Conservation (phyloP, 2,113 vertebrate species). For the Cyphomyrus discorhynchus region DNA sequence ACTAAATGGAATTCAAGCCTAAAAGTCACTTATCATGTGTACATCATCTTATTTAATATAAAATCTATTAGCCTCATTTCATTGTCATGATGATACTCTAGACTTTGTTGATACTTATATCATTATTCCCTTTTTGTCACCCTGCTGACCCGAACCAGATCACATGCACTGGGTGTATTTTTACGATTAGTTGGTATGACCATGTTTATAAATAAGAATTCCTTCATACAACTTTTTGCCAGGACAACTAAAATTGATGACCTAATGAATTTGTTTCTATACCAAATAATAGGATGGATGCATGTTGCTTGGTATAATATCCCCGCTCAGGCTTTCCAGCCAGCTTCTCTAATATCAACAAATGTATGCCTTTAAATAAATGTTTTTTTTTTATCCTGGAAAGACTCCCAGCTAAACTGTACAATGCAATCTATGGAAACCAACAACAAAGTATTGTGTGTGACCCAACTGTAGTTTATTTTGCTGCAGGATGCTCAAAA, state of each 20-base stretch:
- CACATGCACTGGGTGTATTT: not conserved
- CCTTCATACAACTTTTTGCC: not conserved
- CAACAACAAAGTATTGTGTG: not conserved
- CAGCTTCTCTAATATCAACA: not conserved
- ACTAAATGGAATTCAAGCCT: not conserved
- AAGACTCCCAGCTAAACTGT: not conserved
- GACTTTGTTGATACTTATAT: not conserved
- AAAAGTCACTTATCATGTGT: not conserved
- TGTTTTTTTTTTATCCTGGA: not conserved
- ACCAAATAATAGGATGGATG: not conserved
- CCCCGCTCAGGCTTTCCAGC: not conserved
- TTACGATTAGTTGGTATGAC: not conserved
- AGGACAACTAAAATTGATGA: not conserved
- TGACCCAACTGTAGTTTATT: not conserved
- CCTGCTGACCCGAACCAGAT: not conserved
- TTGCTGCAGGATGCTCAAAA: not conserved
- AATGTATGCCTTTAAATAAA: not conserved
- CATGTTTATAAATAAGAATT: not conserved
- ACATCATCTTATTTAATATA: not conserved
- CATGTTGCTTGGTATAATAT: not conserved
- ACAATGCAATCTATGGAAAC: not conserved
- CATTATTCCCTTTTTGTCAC: not conserved
- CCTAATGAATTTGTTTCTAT: not conserved
- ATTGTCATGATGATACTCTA: not conserved
- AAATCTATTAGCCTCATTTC: not conserved